Conservation (phyloP, 2,113 vertebrate species). For the Zapornia atra region DNA sequence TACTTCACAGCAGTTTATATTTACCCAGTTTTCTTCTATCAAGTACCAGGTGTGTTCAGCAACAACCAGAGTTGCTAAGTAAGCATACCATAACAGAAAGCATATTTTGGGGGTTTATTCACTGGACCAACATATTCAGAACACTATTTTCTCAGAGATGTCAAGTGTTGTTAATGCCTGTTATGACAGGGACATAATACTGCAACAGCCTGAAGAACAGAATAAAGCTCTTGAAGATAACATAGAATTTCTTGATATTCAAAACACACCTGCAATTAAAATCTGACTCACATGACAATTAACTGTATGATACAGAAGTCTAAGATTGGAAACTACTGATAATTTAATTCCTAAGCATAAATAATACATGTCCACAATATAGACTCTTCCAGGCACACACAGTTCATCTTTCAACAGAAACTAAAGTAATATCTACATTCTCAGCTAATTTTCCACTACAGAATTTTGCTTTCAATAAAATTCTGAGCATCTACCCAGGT, state of each 20-base stretch:
- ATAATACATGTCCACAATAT: background rate
- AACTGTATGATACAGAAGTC: background rate
- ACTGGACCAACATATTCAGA: background rate
- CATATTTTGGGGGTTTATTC: background rate
- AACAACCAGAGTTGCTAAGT: background rate
- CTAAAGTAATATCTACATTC: background rate
- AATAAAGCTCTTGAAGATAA: background rate
- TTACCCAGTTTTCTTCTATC: background rate
- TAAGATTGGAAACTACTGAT: background rate
- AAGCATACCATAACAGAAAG: background rate
- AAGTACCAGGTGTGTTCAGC: background rate
- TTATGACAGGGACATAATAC: background rate
- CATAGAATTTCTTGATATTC: background rate
- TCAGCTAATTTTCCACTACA: background rate
- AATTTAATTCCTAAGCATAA: background rate
- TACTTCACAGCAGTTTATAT: background rate
- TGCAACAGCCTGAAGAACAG: background rate
- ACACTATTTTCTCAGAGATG: background rate
- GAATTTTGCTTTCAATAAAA: background rate
- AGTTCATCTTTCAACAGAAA: background rate
- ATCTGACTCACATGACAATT: background rate
- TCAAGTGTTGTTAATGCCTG: background rate
- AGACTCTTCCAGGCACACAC: background rate
- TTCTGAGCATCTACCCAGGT: background rate
- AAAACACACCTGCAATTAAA: background rate